A percentile compares a stretch with the other conserved stretches of the same genome.
These are phyloP conservation scores for Anseranas semipalmata DNA, from an alignment of 2,113 vertebrate species.

Conservation along the genomic window DNA sequence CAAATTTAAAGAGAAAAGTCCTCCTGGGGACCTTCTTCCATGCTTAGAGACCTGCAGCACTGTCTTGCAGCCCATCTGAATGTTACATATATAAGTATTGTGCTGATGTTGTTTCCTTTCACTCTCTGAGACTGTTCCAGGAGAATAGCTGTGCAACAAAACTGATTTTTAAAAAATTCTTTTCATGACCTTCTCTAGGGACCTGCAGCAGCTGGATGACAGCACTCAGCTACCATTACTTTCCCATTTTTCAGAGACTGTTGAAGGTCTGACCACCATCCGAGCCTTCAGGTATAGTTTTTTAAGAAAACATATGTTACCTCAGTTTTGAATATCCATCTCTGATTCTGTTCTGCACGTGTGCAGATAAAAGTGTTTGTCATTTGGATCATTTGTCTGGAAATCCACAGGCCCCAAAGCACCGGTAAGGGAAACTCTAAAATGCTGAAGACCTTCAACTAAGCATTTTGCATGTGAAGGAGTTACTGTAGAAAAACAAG, in stretches of 20 bases:
- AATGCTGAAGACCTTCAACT: not conserved
- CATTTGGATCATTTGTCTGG: not conserved
- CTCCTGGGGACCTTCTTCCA: not conserved
- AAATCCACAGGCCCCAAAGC: not conserved
- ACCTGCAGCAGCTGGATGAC: constrained; percentile 97
- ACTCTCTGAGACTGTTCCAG: not conserved
- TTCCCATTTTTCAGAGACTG: constrained; percentile 95
- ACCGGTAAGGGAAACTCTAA: not conserved
- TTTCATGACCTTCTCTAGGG: constrained; percentile 76
- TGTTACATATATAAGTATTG: not conserved
- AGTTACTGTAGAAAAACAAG: not conserved
- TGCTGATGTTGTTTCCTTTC: not conserved
- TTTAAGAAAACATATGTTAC: not conserved
- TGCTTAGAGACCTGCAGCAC: not conserved
- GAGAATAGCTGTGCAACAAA: not conserved
- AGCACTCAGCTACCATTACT: constrained; percentile 94
- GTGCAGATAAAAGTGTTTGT: not conserved
- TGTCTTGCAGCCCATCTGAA: not conserved
- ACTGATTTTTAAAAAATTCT: not conserved
- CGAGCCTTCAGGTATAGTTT: constrained; percentile 90
- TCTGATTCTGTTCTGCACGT: not conserved
- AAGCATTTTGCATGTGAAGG: not conserved
- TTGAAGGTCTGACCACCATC: constrained; percentile 96
- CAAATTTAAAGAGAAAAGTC: not conserved
- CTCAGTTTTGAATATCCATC: not conserved